Evolutionary conservation across 1,140 invertebrate species (phyloP).

Genomic region (Neodiprion fabricii): DNA sequence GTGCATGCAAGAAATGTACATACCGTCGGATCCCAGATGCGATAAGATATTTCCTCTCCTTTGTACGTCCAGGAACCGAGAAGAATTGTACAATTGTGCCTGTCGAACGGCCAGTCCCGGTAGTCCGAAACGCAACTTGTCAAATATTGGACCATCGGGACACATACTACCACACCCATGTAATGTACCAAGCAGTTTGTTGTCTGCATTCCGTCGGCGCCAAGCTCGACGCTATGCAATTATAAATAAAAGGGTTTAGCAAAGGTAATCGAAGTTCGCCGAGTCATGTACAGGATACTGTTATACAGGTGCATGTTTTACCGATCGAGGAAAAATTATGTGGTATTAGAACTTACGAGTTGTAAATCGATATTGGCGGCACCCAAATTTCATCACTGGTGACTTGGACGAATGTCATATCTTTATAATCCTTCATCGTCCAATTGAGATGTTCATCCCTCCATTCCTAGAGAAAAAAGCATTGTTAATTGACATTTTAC

Average conservation of each 20-base stretch:
- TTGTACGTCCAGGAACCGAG: constrained; percentile 64
- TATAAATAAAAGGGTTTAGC: neutral
- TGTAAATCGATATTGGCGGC: constrained; percentile 60
- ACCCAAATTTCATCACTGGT: constrained; percentile 57
- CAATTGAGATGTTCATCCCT: constrained; percentile 58
- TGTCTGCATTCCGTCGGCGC: constrained; percentile 39
- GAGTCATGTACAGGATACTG: neutral
- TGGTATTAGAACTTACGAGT: constrained; percentile 49
- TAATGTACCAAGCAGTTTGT: constrained; percentile 43
- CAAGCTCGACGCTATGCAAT: constrained; percentile 22
- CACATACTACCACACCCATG: constrained; percentile 43
- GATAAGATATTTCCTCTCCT: constrained; percentile 66
- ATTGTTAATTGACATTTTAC: no score
- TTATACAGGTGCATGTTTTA: neutral
- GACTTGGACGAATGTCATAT: constrained; percentile 48
- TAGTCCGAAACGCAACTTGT: constrained; percentile 49
- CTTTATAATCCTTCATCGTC: constrained; percentile 55
- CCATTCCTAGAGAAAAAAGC: constrained; percentile 50
- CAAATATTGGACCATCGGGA: constrained; percentile 38
- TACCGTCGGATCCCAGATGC: constrained; percentile 37
- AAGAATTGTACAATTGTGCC: constrained; percentile 50
- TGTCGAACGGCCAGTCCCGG: constrained; percentile 55
- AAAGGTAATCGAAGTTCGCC: neutral
- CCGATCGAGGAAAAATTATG: neutral
- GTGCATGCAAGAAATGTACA: no score